These are phyloP conservation scores for Oscheius sp. DNA, from an alignment of 2,888 invertebrate species.

Conservation along the genomic window DNA sequence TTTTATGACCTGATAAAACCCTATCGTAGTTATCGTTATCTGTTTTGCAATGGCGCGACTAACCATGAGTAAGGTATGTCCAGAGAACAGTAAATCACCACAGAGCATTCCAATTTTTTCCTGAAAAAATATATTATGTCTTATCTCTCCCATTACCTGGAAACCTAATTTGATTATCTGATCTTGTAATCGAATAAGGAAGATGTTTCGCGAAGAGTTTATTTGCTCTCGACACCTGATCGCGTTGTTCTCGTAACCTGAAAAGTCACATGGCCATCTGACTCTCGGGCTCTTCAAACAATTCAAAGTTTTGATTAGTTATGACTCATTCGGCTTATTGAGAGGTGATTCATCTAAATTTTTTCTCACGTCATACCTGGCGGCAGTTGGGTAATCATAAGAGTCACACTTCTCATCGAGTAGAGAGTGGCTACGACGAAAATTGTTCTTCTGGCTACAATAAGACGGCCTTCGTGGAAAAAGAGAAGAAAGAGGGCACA, in stretches of 20 bases:
- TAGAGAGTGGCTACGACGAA: slow-evolving; percentile 54
- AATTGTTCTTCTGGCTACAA: slow-evolving; percentile 46
- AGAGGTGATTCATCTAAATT: too few species aligned
- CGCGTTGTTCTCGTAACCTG: slow-evolving; percentile 63
- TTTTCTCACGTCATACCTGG: slow-evolving; percentile 39
- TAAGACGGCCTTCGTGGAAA: slow-evolving; percentile 41
- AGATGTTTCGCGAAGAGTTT: slow-evolving; percentile 38
- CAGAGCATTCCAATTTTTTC: slow-evolving; percentile 54
- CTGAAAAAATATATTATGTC: slow-evolving; percentile 30
- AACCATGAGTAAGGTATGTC: slow-evolving; percentile 61
- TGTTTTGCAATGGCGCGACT: background rate
- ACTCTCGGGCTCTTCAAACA: too few species aligned
- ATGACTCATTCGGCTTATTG: too few species aligned
- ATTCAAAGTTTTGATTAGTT: too few species aligned
- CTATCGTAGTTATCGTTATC: background rate
- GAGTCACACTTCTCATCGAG: slow-evolving; percentile 48
- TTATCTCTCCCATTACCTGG: slow-evolving; percentile 46
- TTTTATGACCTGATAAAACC: background rate
- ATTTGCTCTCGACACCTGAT: slow-evolving; percentile 52
- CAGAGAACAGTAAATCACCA: slow-evolving; percentile 62
- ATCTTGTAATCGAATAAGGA: slow-evolving; percentile 53
- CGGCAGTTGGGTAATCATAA: slow-evolving; percentile 57
- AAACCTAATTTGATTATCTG: slow-evolving; percentile 68
- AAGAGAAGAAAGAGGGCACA: slow-evolving; percentile 34
- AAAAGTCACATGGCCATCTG: too few species aligned